Base-by-base conservation (phyloP, 2,113 vertebrate species). In the Oophaga pumilio region DNA sequence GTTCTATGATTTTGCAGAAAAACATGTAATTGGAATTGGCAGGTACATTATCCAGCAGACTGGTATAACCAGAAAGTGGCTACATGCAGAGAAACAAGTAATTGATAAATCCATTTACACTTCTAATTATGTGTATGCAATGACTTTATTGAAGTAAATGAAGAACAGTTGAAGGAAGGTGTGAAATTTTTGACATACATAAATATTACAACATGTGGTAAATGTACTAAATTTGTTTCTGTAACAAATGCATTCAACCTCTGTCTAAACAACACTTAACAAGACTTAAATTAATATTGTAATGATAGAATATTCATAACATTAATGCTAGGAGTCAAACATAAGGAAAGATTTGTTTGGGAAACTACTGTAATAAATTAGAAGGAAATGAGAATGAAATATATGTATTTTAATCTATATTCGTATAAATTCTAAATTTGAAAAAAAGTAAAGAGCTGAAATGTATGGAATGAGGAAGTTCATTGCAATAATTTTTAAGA, bases 51-150 rank as follows among this genome's bases (percentile, higher is more conserved):
- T 82, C 80, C 60, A 68, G 80, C 80, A 82, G 80, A 68, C 43
- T 82, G 22, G 43, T 49, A 68, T n/a, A 83, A 83, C 81, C 59
- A 83, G 64, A 64, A 53, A 64, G 64, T 52, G 64, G 50, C 81
- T 69, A 83, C 81, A 68, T 69, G 81, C 81, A 53, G 81, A 68
- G 81, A 83, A 83, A 52, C 64, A 83, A 83, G 62, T 83, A 83
- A 83, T 69, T 83, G 81, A 69, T 83, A 83, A 83, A 83, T 69
- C 81, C 62, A 83, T 83, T 83, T 68, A 26, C 81, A 68, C 81
- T 52, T 83, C 49, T 83, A 83, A 83, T 83, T 69, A 68, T 83
- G 49, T 83, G 49, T 18, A 26, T 83, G 62, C 53, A 83, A 68
- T 18, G 14, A 52, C 64, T 52, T 53, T 83, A 69, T 53, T 69